phyloP scores from a whole-genome alignment of 1,140 invertebrate genomes.

The Megalonaias nervosa region DNA sequence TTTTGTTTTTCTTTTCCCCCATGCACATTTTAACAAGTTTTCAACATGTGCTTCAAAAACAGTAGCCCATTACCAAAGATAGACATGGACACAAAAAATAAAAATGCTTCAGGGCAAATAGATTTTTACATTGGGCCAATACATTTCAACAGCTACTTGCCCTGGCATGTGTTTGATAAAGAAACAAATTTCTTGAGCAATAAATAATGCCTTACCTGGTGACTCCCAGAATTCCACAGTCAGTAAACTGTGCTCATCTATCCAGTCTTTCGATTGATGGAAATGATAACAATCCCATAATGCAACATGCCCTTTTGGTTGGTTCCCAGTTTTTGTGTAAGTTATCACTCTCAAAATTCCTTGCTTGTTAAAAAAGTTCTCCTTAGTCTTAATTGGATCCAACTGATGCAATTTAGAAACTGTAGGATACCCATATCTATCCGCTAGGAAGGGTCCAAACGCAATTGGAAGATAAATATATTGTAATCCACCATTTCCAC shows the following conservation, averaged over 20 bases:
- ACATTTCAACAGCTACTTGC: too few species aligned
- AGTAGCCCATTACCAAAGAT: too few species aligned
- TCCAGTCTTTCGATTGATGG: constrained; percentile 65
- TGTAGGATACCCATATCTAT: constrained; percentile 66
- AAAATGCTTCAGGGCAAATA: too few species aligned
- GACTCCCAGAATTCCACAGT: constrained; percentile 69
- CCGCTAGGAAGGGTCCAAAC: constrained; percentile 66
- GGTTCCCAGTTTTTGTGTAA: constrained; percentile 58
- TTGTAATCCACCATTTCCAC: constrained; percentile 50
- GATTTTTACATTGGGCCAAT: too few species aligned
- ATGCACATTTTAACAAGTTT: too few species aligned
- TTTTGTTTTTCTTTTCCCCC: too few species aligned
- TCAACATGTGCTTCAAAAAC: too few species aligned
- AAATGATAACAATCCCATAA: constrained; percentile 68
- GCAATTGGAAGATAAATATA: constrained; percentile 67
- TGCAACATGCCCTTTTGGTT: constrained; percentile 63
- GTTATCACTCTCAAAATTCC: constrained; percentile 65
- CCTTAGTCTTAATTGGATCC: constrained; percentile 58
- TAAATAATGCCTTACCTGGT: constrained; percentile 49
- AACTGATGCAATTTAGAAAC: constrained; percentile 58
- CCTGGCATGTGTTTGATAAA: too few species aligned
- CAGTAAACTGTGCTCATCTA: constrained; percentile 54
- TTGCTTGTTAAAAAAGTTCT: constrained; percentile 62
- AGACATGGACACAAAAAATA: too few species aligned
- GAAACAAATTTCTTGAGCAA: too few species aligned